These are phyloP conservation scores for Stichopus horrens DNA, from an alignment of 53 echinoderm and acorn worm species.

Conservation along the genomic window DNA sequence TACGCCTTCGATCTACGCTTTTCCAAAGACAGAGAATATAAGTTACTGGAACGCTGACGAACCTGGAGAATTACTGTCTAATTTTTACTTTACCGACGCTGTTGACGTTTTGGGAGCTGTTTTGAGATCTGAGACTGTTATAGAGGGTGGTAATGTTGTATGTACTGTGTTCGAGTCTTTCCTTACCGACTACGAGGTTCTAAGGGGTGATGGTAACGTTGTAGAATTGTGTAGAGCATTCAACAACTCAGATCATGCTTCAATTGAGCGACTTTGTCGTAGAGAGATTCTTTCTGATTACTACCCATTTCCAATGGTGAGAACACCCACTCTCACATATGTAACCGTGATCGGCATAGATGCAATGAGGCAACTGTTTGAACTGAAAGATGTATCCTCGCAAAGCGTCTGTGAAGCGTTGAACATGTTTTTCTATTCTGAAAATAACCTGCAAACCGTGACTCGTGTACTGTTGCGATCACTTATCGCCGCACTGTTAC, in stretches of 20 bases:
- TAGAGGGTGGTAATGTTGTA: neutral
- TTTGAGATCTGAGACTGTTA: neutral
- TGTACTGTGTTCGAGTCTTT: neutral
- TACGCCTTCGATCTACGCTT: neutral
- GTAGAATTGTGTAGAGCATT: neutral
- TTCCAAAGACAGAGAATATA: neutral
- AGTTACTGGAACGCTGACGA: neutral
- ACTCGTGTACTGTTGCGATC: neutral
- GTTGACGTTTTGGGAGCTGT: neutral
- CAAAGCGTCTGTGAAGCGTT: neutral
- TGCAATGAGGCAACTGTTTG: neutral
- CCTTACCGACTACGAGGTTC: neutral
- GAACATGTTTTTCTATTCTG: neutral
- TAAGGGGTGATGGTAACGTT: neutral
- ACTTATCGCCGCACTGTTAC: neutral
- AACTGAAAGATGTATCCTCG: neutral
- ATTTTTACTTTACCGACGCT: neutral
- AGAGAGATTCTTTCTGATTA: neutral
- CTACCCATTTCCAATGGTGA: neutral
- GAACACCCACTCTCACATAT: neutral
- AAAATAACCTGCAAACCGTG: neutral
- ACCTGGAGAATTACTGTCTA: neutral
- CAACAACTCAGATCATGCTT: neutral
- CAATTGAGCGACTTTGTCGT: neutral
- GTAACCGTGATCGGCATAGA: neutral